These are phyloP conservation scores for Xestia rhomboidea DNA, from an alignment of 2,888 invertebrate species.

Conservation along the genomic window DNA sequence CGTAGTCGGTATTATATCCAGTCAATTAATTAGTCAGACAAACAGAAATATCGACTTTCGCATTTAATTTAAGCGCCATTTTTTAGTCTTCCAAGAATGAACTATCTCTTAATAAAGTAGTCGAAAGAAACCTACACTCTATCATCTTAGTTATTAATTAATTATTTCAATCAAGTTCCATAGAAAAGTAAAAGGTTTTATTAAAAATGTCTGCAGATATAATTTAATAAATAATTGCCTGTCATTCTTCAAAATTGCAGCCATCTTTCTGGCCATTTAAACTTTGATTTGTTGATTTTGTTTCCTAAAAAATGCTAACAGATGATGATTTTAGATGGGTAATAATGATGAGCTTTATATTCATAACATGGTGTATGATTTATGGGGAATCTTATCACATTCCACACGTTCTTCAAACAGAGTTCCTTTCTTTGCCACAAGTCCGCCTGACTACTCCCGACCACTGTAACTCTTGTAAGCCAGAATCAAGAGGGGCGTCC, in stretches of 20 bases:
- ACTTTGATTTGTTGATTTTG: conserved; percentile 15
- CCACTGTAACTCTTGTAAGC: not conserved
- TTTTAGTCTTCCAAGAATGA: conserved; percentile 19
- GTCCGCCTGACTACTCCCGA: not conserved
- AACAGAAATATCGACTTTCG: conserved; percentile 34
- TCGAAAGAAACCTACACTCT: conserved; percentile 30
- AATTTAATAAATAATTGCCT: conserved; percentile 48
- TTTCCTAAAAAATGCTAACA: not conserved
- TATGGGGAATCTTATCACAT: not conserved
- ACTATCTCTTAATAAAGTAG: conserved; percentile 32
- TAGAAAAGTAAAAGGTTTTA: conserved; percentile 48
- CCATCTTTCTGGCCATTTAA: conserved; percentile 8
- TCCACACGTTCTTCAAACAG: not conserved
- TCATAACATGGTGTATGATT: not conserved
- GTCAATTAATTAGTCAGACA: not conserved
- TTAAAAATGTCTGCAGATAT: conserved; percentile 21
- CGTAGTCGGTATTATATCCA: not conserved
- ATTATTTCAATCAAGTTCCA: conserved; percentile 50
- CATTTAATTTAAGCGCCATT: conserved; percentile 1
- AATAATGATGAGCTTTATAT: not conserved
- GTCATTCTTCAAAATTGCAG: conserved; percentile 48
- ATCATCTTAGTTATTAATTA: conserved; percentile 46
- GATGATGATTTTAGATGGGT: not conserved
- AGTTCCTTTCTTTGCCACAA: not conserved
- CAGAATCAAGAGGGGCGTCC: not conserved